Percentiles rank a stretch among this genome's conserved stretches.
Conservation (phyloP, 2,888 invertebrate genomes). For the Phragmatobia fuliginosa region DNA sequence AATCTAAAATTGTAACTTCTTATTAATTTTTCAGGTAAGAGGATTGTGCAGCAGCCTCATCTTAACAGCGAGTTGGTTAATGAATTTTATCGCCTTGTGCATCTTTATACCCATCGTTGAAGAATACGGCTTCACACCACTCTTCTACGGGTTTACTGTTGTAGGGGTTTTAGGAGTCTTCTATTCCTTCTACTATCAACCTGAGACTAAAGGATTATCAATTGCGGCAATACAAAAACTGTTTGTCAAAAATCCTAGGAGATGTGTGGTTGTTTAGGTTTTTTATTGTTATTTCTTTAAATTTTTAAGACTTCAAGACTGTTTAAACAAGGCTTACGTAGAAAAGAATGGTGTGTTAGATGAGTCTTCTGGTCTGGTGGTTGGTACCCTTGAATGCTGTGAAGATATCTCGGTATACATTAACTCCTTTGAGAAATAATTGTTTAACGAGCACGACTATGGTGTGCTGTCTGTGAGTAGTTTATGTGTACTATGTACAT, state of each 20-base stretch:
- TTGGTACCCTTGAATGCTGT: background rate
- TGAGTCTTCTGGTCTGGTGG: background rate
- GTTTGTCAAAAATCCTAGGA: slow-evolving; percentile 60
- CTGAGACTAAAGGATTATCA: slow-evolving; percentile 81
- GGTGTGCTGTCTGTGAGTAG: too few species aligned
- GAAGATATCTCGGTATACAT: too few species aligned
- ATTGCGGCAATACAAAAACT: slow-evolving; percentile 70
- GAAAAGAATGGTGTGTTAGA: background rate
- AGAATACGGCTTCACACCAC: slow-evolving; percentile 67
- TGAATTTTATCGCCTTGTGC: slow-evolving; percentile 73
- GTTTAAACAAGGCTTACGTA: background rate
- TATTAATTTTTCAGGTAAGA: slow-evolving; percentile 60
- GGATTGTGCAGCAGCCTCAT: slow-evolving; percentile 68
- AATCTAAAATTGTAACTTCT: too few species aligned
- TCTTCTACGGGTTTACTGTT: slow-evolving; percentile 74
- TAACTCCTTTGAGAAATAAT: too few species aligned
- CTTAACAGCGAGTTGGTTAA: slow-evolving; percentile 68
- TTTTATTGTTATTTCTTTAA: background rate
- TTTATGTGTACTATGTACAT: too few species aligned
- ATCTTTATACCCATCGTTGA: slow-evolving; percentile 72
- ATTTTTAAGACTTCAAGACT: background rate
- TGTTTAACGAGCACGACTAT: too few species aligned
- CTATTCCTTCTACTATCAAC: slow-evolving; percentile 71
- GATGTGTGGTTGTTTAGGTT: background rate
- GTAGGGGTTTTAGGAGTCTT: slow-evolving; percentile 69